phyloP scores from a whole-genome alignment of 2,888 invertebrate species.

The Lithophane leautieri region DNA sequence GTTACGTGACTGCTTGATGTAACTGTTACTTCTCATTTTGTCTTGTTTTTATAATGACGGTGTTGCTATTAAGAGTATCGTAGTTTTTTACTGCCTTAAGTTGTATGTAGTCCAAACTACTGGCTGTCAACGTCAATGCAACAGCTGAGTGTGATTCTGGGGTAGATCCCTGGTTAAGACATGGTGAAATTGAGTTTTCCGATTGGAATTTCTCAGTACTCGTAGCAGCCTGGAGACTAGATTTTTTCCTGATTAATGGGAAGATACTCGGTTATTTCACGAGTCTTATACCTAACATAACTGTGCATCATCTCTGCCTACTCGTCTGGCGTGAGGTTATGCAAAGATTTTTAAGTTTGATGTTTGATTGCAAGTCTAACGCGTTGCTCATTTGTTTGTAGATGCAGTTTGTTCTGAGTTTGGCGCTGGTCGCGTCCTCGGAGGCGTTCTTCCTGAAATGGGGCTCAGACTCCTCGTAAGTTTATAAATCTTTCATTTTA shows the following conservation, averaged over 20 bases:
- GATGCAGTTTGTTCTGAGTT: conserved; percentile 82
- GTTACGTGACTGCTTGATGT: conserved; percentile 52
- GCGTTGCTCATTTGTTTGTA: conserved; percentile 78
- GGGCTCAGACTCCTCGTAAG: conserved; percentile 89
- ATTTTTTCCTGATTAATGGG: neutral
- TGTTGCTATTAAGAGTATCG: conserved; percentile 14
- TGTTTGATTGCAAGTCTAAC: conserved; percentile 24
- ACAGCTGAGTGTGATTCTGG: neutral
- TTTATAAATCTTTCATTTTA: conserved; percentile 47
- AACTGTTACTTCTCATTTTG: conserved; percentile 38
- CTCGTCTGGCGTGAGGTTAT: neutral
- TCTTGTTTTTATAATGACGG: conserved; percentile 30
- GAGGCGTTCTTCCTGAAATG: conserved; percentile 90
- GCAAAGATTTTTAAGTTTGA: neutral
- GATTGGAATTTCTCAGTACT: neutral
- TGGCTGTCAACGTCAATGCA: neutral
- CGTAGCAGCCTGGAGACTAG: neutral
- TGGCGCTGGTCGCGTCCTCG: conserved; percentile 83
- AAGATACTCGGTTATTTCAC: neutral
- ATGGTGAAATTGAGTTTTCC: neutral
- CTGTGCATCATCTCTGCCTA: too few relatives aligned
- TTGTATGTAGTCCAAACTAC: neutral
- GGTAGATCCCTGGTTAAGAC: neutral
- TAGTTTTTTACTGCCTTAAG: neutral
- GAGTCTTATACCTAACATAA: too few relatives aligned